A percentile compares a stretch with the other conserved stretches of the same genome.
Conservation (phyloP, 1,140 invertebrate genomes). For the Ostrea denselamellosa region DNA sequence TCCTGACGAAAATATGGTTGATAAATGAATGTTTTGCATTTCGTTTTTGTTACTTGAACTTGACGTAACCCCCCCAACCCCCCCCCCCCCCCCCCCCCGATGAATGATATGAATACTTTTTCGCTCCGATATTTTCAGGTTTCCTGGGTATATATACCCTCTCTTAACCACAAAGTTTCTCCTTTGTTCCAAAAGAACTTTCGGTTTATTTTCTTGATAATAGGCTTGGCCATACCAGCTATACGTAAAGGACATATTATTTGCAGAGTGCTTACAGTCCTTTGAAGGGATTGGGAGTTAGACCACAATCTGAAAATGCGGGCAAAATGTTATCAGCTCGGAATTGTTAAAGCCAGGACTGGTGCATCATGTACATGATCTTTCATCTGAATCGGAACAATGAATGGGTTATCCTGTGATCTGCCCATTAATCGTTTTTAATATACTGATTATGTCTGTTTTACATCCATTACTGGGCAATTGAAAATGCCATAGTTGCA, state of each 20-base stretch:
- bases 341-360: background rate
- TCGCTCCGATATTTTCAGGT: no score
- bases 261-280: background rate
- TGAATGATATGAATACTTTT: no score
- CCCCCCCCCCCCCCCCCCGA: no score
- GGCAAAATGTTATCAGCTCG: background rate
- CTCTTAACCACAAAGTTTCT: no score
- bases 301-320: background rate
- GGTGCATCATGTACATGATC: background rate
- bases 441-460: slow-evolving; percentile 14
- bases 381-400: slow-evolving; percentile 14
- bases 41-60: no score
- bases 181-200: no score
- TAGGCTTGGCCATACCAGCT: background rate
- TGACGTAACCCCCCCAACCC: no score
- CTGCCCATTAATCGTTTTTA: slow-evolving; percentile 17
- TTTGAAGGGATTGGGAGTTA: background rate
- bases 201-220: no score
- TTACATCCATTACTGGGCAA: slow-evolving; percentile 30
- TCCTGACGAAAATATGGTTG: no score
- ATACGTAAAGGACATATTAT: background rate
- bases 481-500: background rate
- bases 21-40: no score
- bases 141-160: no score
- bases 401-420: background rate